These are phyloP conservation scores for Zaprionus lineosus DNA, from an alignment of 2,888 invertebrate species.

Conservation along the genomic window DNA sequence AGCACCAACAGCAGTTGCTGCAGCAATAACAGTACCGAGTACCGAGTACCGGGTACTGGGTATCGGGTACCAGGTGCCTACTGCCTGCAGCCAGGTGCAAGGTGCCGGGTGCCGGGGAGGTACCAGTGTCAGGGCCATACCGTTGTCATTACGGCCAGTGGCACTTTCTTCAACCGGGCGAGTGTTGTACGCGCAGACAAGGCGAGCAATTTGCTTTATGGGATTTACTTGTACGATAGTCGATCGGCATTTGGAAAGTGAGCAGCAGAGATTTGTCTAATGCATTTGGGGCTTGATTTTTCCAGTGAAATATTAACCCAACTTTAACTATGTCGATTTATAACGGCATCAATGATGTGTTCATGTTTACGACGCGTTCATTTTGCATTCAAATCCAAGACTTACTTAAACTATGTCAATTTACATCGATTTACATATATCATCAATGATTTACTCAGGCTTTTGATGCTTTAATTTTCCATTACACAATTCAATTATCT, in stretches of 20 bases:
- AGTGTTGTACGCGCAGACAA: conserved; percentile 46
- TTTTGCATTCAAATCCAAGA: too few relatives aligned
- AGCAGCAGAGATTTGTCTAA: conserved; percentile 41
- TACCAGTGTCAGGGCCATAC: conserved; percentile 20
- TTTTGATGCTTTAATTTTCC: too few relatives aligned
- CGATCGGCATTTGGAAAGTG: conserved; percentile 47
- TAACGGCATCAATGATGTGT: too few relatives aligned
- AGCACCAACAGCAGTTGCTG: conserved; percentile 19
- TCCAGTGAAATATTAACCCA: conserved; percentile 21
- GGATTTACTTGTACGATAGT: conserved; percentile 57
- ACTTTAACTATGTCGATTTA: too few relatives aligned
- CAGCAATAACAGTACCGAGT: conserved; percentile 1
- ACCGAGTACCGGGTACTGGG: not conserved
- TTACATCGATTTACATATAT: too few relatives aligned
- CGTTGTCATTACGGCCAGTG: conserved; percentile 38
- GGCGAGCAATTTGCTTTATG: conserved; percentile 63
- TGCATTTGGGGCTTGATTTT: conserved; percentile 29
- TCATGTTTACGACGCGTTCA: too few relatives aligned
- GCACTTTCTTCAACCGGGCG: conserved; percentile 69
- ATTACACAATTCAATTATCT: too few relatives aligned
- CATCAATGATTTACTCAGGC: too few relatives aligned
- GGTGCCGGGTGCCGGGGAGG: too few relatives aligned
- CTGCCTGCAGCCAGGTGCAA: too few relatives aligned
- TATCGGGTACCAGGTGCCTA: not conserved
- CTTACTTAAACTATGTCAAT: too few relatives aligned